Percentiles rank a stretch among this genome's conserved stretches.
phyloP scores from a whole-genome alignment of 2,888 invertebrate species.

The Chrysina gloriosa region DNA sequence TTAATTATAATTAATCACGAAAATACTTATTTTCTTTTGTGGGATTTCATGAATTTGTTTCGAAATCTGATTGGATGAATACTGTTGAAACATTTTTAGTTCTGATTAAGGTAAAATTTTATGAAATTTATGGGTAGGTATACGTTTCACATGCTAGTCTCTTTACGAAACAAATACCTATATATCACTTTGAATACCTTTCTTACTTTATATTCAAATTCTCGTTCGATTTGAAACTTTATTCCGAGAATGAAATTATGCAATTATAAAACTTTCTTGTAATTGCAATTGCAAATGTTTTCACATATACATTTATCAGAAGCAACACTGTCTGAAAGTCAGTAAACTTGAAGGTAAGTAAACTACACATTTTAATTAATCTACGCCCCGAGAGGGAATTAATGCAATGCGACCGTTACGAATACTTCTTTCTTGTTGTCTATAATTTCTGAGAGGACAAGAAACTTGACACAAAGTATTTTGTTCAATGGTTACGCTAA shows the following conservation, averaged over 20 bases:
- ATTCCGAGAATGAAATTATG: not conserved
- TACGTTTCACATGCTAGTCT: no score
- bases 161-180: no score
- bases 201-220: no score
- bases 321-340: not conserved
- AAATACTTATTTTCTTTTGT: no score
- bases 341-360: constrained; percentile 11
- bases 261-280: constrained; percentile 9
- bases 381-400: not conserved
- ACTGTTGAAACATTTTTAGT: no score
- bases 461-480: not conserved
- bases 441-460: not conserved
- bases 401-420: not conserved
- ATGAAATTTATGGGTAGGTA: no score
- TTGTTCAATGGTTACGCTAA: not conserved
- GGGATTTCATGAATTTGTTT: no score
- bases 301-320: constrained; percentile 20
- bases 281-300: constrained; percentile 9
- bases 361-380: constrained; percentile 30
- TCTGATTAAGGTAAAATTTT: no score
- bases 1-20: no score
- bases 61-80: no score
- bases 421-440: constrained; percentile 1
- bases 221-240: not conserved
- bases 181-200: not conserved